Evolutionary conservation across 1,140 invertebrate species (phyloP), one percentile per base, ranked within the genome.

Genomic region (Atta colombica): DNA sequence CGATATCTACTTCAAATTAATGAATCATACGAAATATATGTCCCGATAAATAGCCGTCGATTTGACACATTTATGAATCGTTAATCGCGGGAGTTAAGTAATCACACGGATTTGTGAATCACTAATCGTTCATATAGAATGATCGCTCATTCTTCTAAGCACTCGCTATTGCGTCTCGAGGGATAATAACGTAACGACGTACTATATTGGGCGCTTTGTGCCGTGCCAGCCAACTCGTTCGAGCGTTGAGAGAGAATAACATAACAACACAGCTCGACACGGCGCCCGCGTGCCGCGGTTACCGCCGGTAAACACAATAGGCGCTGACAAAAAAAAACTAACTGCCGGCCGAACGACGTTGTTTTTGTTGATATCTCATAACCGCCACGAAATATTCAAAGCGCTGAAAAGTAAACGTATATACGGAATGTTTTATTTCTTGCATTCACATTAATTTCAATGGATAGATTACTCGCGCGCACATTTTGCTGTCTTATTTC

Each of bases 21-120:
- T 68, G 39, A 68, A 68, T 68, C 65, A 68, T 35, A 35, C 35
- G 65, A 45, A 45, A 68, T 68, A 68, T 68, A 68, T 45, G n/a
- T 14, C 65, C 65, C 35, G 65, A 68, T 68, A 68, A 68, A 68
- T 39, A 66, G 65, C 35, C 65, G 65, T n/a, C 65, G 65, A 12
- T 68, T 68, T 39, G 65, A 68, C 65, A 45, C 35, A 35, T 35
- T 45, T 21, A 12, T 68, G 65, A 68, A 68, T 68, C 35, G 35
- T 68, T 68, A 68, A 68, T 68, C 65, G 65, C 35, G 35, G 18
- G 35, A 68, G 65, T 68, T 45, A 68, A 68, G 65, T 68, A 68
- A 68, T 68, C 65, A 35, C 65, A 5, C 35, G n/a, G 35, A 12
- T 21, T 45, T 14, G 35, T 16, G 25, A 65, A 18, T 35, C 31